A percentile compares a stretch with the other conserved stretches of the same genome.
phyloP scores from a whole-genome alignment of 2,797 vertebrate genomes.

The Emydoidea blandingii region DNA sequence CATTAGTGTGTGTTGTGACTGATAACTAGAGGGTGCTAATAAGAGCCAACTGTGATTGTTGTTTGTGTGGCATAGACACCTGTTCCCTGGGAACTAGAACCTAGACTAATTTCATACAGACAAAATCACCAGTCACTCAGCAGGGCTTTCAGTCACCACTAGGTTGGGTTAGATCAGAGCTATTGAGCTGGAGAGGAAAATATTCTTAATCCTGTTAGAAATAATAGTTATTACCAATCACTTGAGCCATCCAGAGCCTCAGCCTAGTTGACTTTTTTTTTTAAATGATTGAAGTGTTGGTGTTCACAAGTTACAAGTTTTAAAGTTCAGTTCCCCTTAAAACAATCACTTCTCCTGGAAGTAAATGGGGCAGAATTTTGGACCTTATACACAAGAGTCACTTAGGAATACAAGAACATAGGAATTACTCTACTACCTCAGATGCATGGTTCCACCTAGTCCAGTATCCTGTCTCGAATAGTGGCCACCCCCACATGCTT shows the following conservation, averaged over 20 bases:
- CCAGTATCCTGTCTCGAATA: too few relatives aligned
- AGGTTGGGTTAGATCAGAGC: neutral
- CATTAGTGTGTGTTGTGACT: neutral
- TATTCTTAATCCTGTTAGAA: neutral
- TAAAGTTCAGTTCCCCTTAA: neutral
- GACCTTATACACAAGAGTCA: neutral
- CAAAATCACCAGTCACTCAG: neutral
- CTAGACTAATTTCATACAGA: neutral
- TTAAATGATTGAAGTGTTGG: neutral
- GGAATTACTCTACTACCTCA: neutral
- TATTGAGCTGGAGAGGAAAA: neutral
- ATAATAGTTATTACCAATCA: neutral
- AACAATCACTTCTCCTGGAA: neutral
- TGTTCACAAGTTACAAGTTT: neutral
- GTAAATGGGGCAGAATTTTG: neutral
- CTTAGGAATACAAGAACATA: neutral
- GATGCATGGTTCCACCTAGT: neutral
- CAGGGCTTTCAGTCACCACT: neutral
- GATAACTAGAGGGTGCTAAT: neutral
- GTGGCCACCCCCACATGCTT: too few relatives aligned
- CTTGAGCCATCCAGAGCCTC: neutral
- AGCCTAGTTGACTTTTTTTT: too few relatives aligned
- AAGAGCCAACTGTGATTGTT: neutral
- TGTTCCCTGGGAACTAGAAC: neutral
- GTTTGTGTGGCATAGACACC: neutral